phyloP scores from a whole-genome alignment of 2,888 invertebrate species.

The Bugula neritina region DNA sequence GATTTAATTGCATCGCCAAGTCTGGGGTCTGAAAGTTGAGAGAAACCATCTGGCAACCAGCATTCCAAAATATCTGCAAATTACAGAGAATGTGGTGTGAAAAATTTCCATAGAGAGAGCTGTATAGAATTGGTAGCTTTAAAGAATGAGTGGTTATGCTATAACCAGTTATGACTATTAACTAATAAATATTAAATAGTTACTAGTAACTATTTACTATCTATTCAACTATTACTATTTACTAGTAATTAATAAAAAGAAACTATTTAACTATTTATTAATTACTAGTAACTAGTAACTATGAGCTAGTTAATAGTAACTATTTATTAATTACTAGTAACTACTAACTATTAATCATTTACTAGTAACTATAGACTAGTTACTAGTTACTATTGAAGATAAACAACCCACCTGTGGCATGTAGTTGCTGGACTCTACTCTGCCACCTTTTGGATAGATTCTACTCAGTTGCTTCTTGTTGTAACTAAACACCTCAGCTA shows the following conservation, averaged over 20 bases:
- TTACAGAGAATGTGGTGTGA: background rate
- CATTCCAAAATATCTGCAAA: constrained; percentile 96
- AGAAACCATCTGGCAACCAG: constrained; percentile 97
- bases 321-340: no score
- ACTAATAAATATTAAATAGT: no score
- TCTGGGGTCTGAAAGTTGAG: constrained; percentile 98
- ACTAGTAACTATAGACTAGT: no score
- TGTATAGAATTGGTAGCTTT: background rate
- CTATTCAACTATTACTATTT: background rate
- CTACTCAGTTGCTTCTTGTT: constrained; percentile 98
- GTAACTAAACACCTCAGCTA: constrained; percentile 59
- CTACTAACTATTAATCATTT: no score
- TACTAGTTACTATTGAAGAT: no score
- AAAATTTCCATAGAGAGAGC: background rate
- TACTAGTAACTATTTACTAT: background rate
- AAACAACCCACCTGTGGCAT: constrained; percentile 82
- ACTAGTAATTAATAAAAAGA: no score
- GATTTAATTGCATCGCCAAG: constrained; percentile 98
- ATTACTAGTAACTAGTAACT: background rate
- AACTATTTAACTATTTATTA: background rate
- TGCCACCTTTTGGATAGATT: constrained; percentile 96
- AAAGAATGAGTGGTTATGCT: background rate
- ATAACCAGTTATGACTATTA: background rate
- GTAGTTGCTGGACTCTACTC: constrained; percentile 98
- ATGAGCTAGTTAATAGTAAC: no score